These are phyloP conservation scores for Apoda limacodes DNA, from an alignment of 2,888 invertebrate species.

Conservation along the genomic window DNA sequence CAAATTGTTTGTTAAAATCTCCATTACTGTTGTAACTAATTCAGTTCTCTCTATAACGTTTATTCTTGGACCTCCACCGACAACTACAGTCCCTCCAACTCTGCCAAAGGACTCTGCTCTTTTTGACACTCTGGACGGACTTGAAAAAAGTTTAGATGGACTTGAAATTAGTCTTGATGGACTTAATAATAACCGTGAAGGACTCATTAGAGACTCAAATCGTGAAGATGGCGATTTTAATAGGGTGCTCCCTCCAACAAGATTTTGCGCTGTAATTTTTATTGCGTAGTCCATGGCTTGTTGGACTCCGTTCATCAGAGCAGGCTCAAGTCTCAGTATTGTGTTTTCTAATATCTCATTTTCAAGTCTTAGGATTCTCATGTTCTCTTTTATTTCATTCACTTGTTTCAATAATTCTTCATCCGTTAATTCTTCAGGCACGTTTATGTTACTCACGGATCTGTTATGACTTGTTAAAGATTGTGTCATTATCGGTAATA, in stretches of 20 bases:
- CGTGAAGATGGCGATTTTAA: conserved; percentile 38
- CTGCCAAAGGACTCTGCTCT: conserved; percentile 45
- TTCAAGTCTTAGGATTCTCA: conserved; percentile 46
- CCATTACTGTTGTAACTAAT: conserved; percentile 60
- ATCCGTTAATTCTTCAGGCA: conserved; percentile 39
- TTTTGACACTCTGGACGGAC: conserved; percentile 33
- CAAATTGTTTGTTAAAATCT: conserved; percentile 40
- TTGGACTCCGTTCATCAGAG: conserved; percentile 52
- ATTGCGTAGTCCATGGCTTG: conserved; percentile 49
- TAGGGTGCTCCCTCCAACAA: conserved; percentile 33
- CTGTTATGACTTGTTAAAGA: conserved; percentile 39
- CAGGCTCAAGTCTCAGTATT: conserved; percentile 52
- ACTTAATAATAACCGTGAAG: conserved; percentile 31
- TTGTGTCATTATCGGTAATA: too few species aligned
- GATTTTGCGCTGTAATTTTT: conserved; percentile 35
- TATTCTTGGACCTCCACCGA: conserved; percentile 49
- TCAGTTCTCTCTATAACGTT: conserved; percentile 63
- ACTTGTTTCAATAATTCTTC: conserved; percentile 42
- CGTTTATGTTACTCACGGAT: conserved; percentile 35
- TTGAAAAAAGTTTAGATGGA: too few species aligned
- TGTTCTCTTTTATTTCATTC: conserved; percentile 35
- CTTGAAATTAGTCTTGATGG: conserved; percentile 23
- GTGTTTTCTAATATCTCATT: conserved; percentile 65
- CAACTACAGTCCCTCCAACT: conserved; percentile 38
- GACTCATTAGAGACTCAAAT: conserved; percentile 34